These are phyloP conservation scores for Encarsia formosa DNA, from an alignment of 2,888 invertebrate species.

Conservation along the genomic window DNA sequence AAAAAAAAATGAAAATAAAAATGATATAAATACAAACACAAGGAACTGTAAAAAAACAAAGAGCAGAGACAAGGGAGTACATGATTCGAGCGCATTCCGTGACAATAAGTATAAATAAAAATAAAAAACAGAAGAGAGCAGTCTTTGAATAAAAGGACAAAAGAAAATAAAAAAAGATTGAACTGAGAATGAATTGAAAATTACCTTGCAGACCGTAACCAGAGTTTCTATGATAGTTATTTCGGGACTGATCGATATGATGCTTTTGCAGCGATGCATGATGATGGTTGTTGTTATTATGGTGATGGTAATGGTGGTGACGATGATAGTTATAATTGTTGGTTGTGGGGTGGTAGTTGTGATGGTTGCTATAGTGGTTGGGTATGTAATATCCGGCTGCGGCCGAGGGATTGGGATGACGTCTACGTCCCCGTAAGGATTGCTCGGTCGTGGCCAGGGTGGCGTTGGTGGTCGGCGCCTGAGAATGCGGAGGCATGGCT, in stretches of 20 bases:
- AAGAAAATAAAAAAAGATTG: too few species aligned
- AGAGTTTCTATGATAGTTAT: slow-evolving; percentile 60
- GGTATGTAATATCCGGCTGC: slow-evolving; percentile 53
- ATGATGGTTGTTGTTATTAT: slow-evolving; percentile 57
- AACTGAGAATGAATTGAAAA: too few species aligned
- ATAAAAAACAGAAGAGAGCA: too few species aligned
- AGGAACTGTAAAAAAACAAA: too few species aligned
- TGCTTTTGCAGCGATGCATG: slow-evolving; percentile 56
- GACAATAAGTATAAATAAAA: not conserved
- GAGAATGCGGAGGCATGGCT: too few species aligned
- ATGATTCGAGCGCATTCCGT: too few species aligned
- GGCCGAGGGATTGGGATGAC: not conserved
- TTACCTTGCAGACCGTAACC: slow-evolving; percentile 61
- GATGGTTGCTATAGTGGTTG: slow-evolving; percentile 55
- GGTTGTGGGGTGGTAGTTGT: slow-evolving; percentile 55
- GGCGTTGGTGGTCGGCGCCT: slow-evolving; percentile 48
- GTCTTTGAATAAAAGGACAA: too few species aligned
- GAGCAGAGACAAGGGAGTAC: too few species aligned
- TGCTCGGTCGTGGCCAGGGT: slow-evolving; percentile 50
- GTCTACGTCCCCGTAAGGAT: not conserved
- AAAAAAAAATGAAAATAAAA: too few species aligned
- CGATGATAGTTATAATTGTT: slow-evolving; percentile 61
- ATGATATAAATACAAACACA: too few species aligned
- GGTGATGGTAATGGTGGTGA: slow-evolving; percentile 59
- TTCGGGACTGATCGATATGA: slow-evolving; percentile 54